These are phyloP conservation scores for Halcyon smyrnensis DNA, from an alignment of 2,797 vertebrate genomes.

Conservation along the genomic window DNA sequence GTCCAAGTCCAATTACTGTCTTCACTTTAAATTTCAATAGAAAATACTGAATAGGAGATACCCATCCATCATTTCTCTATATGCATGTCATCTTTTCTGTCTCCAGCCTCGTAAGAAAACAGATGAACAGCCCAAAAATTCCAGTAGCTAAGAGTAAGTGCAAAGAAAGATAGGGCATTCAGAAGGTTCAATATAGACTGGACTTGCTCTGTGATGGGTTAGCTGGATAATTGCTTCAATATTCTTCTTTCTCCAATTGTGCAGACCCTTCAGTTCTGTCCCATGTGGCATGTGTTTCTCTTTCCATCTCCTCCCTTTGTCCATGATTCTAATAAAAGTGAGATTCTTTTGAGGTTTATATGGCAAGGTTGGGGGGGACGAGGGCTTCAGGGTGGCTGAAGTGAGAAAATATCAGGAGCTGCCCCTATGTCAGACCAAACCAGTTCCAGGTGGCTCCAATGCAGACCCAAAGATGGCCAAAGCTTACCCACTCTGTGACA, in stretches of 20 bases:
- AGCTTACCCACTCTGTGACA: not conserved
- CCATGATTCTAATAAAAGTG: not conserved
- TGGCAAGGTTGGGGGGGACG: rapidly evolving
- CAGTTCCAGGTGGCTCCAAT: not conserved
- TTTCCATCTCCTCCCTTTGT: not conserved
- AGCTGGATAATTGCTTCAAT: not conserved
- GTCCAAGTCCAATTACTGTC: not conserved
- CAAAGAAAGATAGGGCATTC: not conserved
- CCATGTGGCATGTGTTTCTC: not conserved
- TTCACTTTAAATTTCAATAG: not conserved
- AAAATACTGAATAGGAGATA: not conserved
- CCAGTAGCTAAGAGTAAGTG: not conserved
- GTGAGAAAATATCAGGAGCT: not conserved
- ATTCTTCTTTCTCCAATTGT: not conserved
- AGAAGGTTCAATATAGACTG: not conserved
- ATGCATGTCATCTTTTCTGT: not conserved
- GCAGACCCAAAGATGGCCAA: rapidly evolving
- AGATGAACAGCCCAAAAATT: not conserved
- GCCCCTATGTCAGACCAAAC: not conserved
- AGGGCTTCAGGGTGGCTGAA: not conserved
- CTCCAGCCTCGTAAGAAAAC: not conserved
- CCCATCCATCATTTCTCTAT: not conserved
- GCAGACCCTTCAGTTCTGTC: not conserved
- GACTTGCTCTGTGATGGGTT: not conserved
- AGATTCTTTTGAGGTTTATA: not conserved